These are phyloP conservation scores for Sciurus niger DNA, from an alignment of 2,113 vertebrate genomes.

Conservation along the genomic window DNA sequence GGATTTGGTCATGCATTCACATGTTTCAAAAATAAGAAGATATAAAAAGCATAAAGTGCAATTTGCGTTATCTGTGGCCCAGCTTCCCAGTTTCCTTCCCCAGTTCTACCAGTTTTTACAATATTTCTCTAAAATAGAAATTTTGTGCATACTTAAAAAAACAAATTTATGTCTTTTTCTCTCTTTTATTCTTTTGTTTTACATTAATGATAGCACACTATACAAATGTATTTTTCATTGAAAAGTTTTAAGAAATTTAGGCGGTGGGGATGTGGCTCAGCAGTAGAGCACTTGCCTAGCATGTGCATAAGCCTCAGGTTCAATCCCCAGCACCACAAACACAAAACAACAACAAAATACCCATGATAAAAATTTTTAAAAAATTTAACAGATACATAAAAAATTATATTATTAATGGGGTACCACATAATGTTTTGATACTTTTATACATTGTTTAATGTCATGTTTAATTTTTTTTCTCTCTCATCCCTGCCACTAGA, in stretches of 20 bases:
- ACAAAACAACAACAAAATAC: no score
- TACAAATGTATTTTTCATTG: constrained; percentile 12
- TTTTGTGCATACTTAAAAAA: constrained; percentile 3
- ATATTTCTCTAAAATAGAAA: not conserved
- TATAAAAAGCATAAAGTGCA: constrained; percentile 1
- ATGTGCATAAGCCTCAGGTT: not conserved
- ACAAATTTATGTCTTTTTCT: not conserved
- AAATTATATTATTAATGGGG: not conserved
- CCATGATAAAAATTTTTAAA: no score
- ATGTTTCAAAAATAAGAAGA: constrained; percentile 55
- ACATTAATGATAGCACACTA: not conserved
- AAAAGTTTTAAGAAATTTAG: no score
- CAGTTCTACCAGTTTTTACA: not conserved
- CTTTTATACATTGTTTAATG: not conserved
- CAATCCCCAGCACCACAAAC: not conserved
- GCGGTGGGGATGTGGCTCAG: not conserved
- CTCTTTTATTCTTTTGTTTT: constrained; percentile 29
- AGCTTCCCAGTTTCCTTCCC: not conserved
- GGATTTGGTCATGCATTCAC: not conserved
- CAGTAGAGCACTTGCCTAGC: not conserved
- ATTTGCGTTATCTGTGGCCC: not conserved
- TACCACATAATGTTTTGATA: not conserved
- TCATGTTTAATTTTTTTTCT: not conserved
- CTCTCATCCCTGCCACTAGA: not conserved
- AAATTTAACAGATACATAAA: not conserved